Base-by-base conservation (phyloP, 2,888 invertebrate species). In the Polymixis flavicincta region DNA sequence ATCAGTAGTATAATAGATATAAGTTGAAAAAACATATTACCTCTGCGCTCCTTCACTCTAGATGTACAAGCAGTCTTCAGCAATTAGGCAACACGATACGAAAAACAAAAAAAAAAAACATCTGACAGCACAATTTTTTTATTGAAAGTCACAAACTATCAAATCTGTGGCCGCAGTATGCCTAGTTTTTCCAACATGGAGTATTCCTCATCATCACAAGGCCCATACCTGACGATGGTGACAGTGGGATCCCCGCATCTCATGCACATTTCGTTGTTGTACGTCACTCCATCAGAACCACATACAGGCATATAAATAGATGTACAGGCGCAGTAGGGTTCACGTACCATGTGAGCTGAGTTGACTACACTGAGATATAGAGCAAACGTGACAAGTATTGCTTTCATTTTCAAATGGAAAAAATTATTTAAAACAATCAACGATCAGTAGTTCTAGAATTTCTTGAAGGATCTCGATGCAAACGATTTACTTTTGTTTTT, bases 181-280 rank as follows among this genome's bases (percentile, higher is more conserved):
- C 60, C 60, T 4, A 61, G 28, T 25, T 72, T 32, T 19, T 7
- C 4, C 4, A 74, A 17, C 14, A 72, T 17, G 14, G 13, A 9
- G 11, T 72, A 72, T n/a, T 74, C 60, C 1, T 52, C 37, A 0
- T 74, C 73, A 14, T 61, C 74, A 22, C 74, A 74, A 6, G 74
- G 73, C 0, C 73, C 52, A 54, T 61, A 25, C 17, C 60, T 74
- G 32, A 28, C 14, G 14, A 74, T 52, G 19, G 52, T 25, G 22
- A 54, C 0, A 3, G 2, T 2, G 8, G 11, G 8, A 22, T 32
- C 2, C 0, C 9, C 17, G 11, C 73, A 74, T 1, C 42, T 54
- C 74, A 74, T 22, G 25, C 73, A 73, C 60, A 54, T 61, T 61
- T 61, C 45, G 2, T 61, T 74, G 45, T 8, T 60, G 45, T 72